phyloP scores from a whole-genome alignment of 2,888 invertebrate genomes.

The Eumacrocentrus americanus region DNA sequence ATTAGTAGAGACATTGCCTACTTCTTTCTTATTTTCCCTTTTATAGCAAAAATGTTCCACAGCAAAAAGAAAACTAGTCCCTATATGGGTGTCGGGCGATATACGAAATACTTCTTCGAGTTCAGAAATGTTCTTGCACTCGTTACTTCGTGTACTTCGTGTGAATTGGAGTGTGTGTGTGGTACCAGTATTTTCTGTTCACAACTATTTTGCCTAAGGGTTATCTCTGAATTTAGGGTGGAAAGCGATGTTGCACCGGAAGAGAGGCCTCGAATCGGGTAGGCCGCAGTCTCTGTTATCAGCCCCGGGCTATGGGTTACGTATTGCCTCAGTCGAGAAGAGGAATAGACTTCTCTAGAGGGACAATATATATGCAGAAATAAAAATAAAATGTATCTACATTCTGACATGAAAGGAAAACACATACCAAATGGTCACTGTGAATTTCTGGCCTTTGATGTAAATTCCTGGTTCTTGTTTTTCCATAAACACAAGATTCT shows the following conservation, averaged over 20 bases:
- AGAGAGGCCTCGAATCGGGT: slow-evolving; percentile 14
- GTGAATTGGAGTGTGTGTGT: slow-evolving; percentile 18
- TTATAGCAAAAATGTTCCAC: too few relatives aligned
- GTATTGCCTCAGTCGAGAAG: slow-evolving; percentile 20
- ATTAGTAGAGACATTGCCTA: slow-evolving; percentile 10
- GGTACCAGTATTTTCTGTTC: not conserved
- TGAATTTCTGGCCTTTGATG: too few relatives aligned
- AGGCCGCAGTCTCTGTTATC: slow-evolving; percentile 20
- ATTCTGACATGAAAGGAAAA: too few relatives aligned
- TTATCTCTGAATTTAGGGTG: slow-evolving; percentile 21
- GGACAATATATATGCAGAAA: too few relatives aligned
- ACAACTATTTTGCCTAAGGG: slow-evolving; percentile 22
- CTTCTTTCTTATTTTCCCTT: not conserved
- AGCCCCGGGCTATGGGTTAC: slow-evolving; percentile 37
- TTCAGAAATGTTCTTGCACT: not conserved
- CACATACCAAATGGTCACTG: too few relatives aligned
- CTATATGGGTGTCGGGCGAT: not conserved
- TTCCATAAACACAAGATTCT: too few relatives aligned
- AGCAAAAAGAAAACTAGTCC: too few relatives aligned
- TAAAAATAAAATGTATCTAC: too few relatives aligned
- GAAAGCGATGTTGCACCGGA: slow-evolving; percentile 12
- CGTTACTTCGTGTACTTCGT: not conserved
- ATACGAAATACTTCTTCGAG: too few relatives aligned
- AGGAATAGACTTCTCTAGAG: slow-evolving; percentile 6
- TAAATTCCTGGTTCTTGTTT: too few relatives aligned